phyloP scores from a whole-genome alignment of 2,797 vertebrate genomes.

The Leptodactylus fallax region DNA sequence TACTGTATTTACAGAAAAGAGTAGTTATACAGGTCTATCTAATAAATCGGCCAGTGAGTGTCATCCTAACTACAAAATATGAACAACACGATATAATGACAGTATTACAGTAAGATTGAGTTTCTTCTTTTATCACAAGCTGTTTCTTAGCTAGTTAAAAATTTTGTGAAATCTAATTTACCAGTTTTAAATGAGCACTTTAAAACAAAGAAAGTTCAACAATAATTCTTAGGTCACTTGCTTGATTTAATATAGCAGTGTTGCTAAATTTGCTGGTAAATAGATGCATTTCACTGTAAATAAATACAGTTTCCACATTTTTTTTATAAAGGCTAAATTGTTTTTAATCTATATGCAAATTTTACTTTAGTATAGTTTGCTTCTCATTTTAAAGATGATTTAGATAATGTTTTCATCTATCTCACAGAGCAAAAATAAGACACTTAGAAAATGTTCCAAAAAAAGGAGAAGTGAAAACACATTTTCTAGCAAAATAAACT shows the following conservation, averaged over 20 bases:
- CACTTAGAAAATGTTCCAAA: conserved; percentile 28
- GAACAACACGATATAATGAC: not conserved
- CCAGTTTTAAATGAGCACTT: not conserved
- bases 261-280: conserved; percentile 51
- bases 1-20: not conserved
- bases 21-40: not conserved
- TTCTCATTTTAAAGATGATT: conserved; percentile 58
- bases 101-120: not conserved
- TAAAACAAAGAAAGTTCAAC: conserved; percentile 46
- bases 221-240: conserved; percentile 35
- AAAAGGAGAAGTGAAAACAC: not conserved
- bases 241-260: conserved; percentile 57
- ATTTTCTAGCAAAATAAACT: no score
- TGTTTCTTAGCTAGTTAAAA: not conserved
- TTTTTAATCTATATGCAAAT: conserved; percentile 71
- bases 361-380: conserved; percentile 34
- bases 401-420: conserved; percentile 43
- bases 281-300: conserved; percentile 54
- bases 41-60: no score
- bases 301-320: conserved; percentile 45
- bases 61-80: not conserved
- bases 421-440: conserved; percentile 50
- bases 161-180: not conserved
- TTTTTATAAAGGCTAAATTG: conserved; percentile 64
- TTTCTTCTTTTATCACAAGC: not conserved